Evolutionary conservation across 2,113 vertebrate species (phyloP).

Genomic region (Oxygymnocypris stewartii): DNA sequence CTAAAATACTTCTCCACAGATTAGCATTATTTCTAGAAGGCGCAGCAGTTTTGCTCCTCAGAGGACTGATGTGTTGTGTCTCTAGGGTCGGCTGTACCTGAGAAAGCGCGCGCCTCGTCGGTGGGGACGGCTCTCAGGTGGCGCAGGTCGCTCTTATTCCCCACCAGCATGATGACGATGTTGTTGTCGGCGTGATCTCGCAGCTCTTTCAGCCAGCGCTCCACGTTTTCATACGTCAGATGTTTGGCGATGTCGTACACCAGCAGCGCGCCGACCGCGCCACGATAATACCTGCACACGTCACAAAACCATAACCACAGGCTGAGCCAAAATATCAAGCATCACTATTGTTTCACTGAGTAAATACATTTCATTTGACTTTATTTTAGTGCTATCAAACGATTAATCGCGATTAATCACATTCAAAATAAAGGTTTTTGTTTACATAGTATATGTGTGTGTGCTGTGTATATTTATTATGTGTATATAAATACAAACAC

Average conservation of each 20-base stretch:
- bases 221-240: conserved; percentile 96
- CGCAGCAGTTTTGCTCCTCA: neutral
- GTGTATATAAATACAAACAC: too few relatives aligned
- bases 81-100: conserved; percentile 76
- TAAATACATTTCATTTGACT: neutral
- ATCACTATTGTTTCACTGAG: neutral
- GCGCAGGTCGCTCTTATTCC: conserved; percentile 97
- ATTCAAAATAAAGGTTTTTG: too few relatives aligned
- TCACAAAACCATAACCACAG: neutral
- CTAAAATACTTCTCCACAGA: neutral
- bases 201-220: conserved; percentile 97
- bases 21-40: neutral
- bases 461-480: too few relatives aligned
- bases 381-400: too few relatives aligned
- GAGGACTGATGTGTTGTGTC: neutral
- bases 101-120: conserved; percentile 93
- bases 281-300: conserved; percentile 87
- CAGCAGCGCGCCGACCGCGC: conserved; percentile 92
- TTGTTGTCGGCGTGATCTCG: conserved; percentile 97
- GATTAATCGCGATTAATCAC: too few relatives aligned
- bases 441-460: too few relatives aligned
- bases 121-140: conserved; percentile 96
- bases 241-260: conserved; percentile 99
- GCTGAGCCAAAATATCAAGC: neutral
- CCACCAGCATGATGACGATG: conserved; percentile 98